These are phyloP conservation scores for Florisuga fusca DNA, from an alignment of 2,797 vertebrate species.

Conservation along the genomic window DNA sequence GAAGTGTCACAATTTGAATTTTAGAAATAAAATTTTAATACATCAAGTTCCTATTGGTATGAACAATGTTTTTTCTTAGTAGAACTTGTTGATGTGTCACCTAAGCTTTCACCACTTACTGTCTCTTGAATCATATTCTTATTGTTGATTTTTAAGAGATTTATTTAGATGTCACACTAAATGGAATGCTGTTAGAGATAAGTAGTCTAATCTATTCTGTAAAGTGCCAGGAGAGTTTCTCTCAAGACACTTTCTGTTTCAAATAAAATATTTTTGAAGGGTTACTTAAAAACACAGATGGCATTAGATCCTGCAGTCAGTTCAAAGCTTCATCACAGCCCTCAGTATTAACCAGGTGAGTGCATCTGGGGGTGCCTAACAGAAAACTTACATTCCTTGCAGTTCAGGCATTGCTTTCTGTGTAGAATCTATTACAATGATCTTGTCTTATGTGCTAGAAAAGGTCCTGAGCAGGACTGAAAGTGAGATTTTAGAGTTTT, in stretches of 20 bases:
- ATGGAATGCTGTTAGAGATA: constrained; percentile 14
- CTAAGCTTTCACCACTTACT: background rate
- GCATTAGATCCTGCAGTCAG: background rate
- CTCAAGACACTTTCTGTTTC: background rate
- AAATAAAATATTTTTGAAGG: background rate
- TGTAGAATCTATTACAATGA: background rate
- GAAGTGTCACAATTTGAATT: background rate
- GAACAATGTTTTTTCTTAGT: background rate
- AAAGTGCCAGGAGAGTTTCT: background rate
- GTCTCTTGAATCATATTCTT: background rate
- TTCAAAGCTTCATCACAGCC: background rate
- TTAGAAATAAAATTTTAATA: background rate
- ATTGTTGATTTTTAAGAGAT: background rate
- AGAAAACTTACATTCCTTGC: background rate
- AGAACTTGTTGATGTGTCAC: background rate
- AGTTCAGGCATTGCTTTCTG: background rate
- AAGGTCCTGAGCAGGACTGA: background rate
- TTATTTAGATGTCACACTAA: background rate
- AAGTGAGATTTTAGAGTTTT: background rate
- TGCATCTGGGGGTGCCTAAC: background rate
- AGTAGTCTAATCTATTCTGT: background rate
- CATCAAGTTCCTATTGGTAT: background rate
- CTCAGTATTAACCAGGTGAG: background rate
- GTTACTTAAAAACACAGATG: background rate
- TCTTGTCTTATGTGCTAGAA: rapidly evolving